Base-by-base conservation (phyloP, 2,113 vertebrate genomes). In the Fregetta grallaria region DNA sequence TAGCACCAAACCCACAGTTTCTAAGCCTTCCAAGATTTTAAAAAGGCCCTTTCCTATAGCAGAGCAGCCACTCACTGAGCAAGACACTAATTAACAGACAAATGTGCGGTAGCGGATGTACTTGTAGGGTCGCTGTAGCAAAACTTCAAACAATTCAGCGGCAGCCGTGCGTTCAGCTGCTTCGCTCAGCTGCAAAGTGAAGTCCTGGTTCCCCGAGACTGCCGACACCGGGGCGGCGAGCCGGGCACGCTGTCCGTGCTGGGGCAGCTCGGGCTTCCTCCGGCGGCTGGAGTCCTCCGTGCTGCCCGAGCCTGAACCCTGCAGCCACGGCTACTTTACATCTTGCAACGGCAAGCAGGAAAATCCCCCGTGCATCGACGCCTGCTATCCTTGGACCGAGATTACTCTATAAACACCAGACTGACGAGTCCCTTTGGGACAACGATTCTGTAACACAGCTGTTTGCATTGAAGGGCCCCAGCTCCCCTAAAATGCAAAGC, bases 301-400 rank as follows among this genome's bases (percentile, higher is more conserved):
- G 77, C 23, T 6, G 1, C 56, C 56, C 0, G 0, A 81, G 38
- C 58, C 45, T 3, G 0, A 63, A 27, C 29, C n/a, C 53, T 7
- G 0, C 62, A 53, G 34, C 72, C 36, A 12, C 0, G 2, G 71
- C 53, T 52, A 4, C 67, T 27, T 30, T 17, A 49, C 0, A 5
- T 26, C 67, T 5, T 44, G 50, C 61, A 38, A 52, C 1, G 30
- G 50, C 52, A 74, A 76, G 56, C 32, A 40, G 65, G 38, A 76
- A 79, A 76, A 91, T 4, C 63, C 55, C 53, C 49, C 4, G 20
- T 4, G 73, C 44, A 6, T 7, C 1, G 12, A 3, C 0, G 1
- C n/a, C 79, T 27, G 47, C n/a, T 6, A 6, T 11, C 63, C 82
- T 44, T 9, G 9, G 66, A 29, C 22, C 2, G 0, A 38, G 36